phyloP scores from a whole-genome alignment of 2,888 invertebrate genomes.

The Ophioninae sp. region DNA sequence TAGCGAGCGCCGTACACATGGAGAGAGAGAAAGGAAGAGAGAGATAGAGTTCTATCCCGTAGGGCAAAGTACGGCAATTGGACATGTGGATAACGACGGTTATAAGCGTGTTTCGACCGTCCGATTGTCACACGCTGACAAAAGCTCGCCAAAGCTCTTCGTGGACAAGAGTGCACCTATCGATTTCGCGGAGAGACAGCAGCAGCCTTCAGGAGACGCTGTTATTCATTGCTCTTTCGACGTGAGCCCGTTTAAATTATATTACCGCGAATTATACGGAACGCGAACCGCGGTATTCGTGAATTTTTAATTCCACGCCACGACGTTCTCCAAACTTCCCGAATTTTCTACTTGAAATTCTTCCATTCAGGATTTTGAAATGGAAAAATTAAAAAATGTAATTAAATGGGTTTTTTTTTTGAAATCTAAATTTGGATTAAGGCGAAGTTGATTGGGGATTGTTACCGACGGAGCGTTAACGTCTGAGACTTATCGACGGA shows the following conservation, averaged over 20 bases:
- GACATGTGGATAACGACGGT: slow-evolving; percentile 29
- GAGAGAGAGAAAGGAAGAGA: slow-evolving; percentile 2
- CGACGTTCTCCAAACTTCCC: no score
- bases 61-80: slow-evolving; percentile 22
- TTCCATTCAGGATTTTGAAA: no score
- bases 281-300: neutral
- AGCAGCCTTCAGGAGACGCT: slow-evolving; percentile 22
- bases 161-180: slow-evolving; percentile 21
- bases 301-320: no score
- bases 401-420: no score
- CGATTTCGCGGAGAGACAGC: slow-evolving; percentile 36
- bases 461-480: no score
- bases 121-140: slow-evolving; percentile 26
- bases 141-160: slow-evolving; percentile 44
- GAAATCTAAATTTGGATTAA: no score
- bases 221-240: slow-evolving; percentile 36
- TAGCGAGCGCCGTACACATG: no score
- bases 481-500: no score
- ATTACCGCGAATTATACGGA: neutral
- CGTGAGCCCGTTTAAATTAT: slow-evolving; percentile 13
- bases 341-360: no score
- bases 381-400: no score
- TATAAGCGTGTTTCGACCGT: slow-evolving; percentile 3
- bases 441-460: no score
- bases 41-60: neutral